Base-by-base conservation (phyloP, 2,797 vertebrate species). In the Neopelma chrysocephalum region DNA sequence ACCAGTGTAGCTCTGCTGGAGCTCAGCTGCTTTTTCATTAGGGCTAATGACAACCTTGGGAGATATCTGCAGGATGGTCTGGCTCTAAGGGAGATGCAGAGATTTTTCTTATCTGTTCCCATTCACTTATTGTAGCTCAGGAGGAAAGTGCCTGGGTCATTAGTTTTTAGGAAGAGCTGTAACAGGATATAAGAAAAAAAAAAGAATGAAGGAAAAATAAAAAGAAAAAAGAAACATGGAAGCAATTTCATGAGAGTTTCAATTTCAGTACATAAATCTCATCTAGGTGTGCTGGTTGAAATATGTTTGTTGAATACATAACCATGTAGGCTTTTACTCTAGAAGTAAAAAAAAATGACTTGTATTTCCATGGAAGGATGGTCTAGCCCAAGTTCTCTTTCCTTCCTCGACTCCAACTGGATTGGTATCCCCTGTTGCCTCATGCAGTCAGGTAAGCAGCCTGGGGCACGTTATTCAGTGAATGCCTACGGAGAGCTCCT, bases 41-140 rank as follows among this genome's bases (percentile, higher is more conserved):
- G 54, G 26, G 69, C 42, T 96, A 94, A 95, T 92, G 85, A 88
- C 54, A 89, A 14, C 73, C 86, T 64, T 89, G 86, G 90, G 89
- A 87, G 71, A 70, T 79, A 85, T 68, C 81, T 94, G 36, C 71
- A 94, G 68, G 78, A 91, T 77, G 47, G 29, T 22, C 12, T 21
- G 22, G 54, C 58, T 90, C 80, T 56, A 58, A 95, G 87, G 66
- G 76, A 96, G n/a, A 72, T 62, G 29, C 43, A 86, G 69, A 83
- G 62, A 84, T 92, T 93, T 93, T 93, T 93, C 77, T 90, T 84
- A 90, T 86, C 84, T 90, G 51, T 87, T 95, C 51, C 23, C 19
- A 93, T 92, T 77, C 79, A 47, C 73, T 89, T 94, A 66, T 65
- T 86, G 62, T 43, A 83, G 15, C 89, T 94, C 85, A 72, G 76